These are phyloP conservation scores for Archaeoteleia sp. DNA, from an alignment of 2,888 invertebrate species.

Conservation along the genomic window DNA sequence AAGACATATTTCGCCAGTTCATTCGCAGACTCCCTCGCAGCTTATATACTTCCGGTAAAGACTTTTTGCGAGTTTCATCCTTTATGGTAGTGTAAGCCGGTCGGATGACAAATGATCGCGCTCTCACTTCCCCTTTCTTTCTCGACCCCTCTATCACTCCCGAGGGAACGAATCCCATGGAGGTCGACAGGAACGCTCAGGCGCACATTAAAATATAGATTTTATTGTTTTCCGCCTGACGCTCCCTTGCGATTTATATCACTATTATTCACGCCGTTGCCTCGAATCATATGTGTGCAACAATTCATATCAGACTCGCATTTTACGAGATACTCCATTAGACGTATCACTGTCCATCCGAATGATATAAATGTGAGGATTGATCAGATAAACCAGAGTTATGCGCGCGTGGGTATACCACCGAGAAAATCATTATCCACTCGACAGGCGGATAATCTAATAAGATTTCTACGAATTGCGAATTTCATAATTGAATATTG, in stretches of 20 bases:
- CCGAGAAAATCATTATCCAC: too few relatives aligned
- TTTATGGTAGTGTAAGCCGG: constrained; percentile 46
- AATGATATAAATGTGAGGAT: neutral
- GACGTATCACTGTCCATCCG: neutral
- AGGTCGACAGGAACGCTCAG: constrained; percentile 53
- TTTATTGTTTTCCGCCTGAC: constrained; percentile 70
- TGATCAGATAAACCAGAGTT: neutral
- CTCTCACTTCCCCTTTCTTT: constrained; percentile 44
- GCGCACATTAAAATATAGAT: constrained; percentile 72
- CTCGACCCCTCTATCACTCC: constrained; percentile 52
- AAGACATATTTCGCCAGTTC: constrained; percentile 58
- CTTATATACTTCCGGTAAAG: constrained; percentile 48
- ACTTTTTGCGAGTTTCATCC: constrained; percentile 62
- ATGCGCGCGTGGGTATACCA: too few relatives aligned
- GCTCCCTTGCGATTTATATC: constrained; percentile 65
- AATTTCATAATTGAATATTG: neutral
- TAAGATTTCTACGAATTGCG: neutral
- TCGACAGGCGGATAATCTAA: neutral
- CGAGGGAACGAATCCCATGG: constrained; percentile 39
- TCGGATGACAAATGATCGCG: constrained; percentile 66
- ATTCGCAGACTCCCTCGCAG: constrained; percentile 54
- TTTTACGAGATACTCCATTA: constrained; percentile 39
- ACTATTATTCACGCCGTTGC: constrained; percentile 65
- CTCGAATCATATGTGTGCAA: constrained; percentile 56
- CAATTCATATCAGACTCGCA: constrained; percentile 41